Conservation (phyloP, 2,113 vertebrate genomes). For the Micromys minutus region DNA sequence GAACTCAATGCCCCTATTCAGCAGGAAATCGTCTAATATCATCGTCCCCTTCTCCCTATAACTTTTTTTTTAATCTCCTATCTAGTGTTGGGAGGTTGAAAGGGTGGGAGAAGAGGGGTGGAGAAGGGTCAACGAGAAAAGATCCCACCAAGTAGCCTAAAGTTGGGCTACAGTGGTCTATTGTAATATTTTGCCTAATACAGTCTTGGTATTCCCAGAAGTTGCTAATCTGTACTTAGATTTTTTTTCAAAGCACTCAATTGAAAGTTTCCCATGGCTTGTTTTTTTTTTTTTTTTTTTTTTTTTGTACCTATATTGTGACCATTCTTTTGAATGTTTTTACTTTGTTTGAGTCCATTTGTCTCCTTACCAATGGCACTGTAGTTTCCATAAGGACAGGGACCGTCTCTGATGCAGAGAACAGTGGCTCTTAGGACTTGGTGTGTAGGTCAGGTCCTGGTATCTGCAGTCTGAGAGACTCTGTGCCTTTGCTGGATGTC, state of each 20-base stretch:
- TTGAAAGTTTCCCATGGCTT: not conserved
- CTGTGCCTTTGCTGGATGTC: not conserved
- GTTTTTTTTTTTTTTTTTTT: no score
- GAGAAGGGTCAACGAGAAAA: no score
- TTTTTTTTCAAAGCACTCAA: not conserved
- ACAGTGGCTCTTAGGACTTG: not conserved
- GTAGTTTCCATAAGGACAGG: not conserved
- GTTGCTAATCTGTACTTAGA: not conserved
- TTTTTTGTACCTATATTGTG: not conserved
- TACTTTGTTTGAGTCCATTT: slow-evolving; percentile 6
- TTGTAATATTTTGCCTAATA: slow-evolving; percentile 23
- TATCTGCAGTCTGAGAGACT: not conserved
- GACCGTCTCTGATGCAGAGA: not conserved
- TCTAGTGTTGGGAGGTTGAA: no score
- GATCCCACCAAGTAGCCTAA: no score
- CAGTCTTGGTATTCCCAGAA: not conserved
- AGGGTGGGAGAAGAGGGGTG: no score
- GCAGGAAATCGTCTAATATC: no score
- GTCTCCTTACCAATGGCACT: not conserved
- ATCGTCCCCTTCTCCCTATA: no score
- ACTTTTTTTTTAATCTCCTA: no score
- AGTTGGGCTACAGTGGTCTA: not conserved
- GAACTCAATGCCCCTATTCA: no score
- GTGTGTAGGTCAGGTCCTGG: not conserved
- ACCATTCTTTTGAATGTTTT: slow-evolving; percentile 23